Percentiles rank a stretch among this genome's conserved stretches.
phyloP scores from a whole-genome alignment of 2,113 vertebrate genomes.

The Peromyscus leucopus region DNA sequence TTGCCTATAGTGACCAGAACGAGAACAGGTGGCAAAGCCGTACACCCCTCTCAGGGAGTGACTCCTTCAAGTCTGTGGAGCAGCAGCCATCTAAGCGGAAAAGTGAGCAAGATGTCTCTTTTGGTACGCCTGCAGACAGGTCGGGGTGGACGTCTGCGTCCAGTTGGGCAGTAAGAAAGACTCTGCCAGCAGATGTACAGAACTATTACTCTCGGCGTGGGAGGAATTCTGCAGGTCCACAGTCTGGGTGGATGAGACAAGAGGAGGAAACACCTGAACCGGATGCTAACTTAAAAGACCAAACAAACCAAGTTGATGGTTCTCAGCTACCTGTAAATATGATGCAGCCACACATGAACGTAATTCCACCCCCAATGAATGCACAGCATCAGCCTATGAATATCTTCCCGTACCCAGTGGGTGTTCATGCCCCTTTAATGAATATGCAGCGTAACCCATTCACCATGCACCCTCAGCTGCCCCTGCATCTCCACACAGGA shows the following conservation, averaged over 20 bases:
- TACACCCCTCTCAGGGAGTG: slow-evolving; percentile 94
- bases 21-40: slow-evolving; percentile 94
- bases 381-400: slow-evolving; percentile 88
- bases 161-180: slow-evolving; percentile 97
- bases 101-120: slow-evolving; percentile 90
- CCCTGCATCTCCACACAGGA: slow-evolving; percentile 93
- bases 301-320: slow-evolving; percentile 89
- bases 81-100: slow-evolving; percentile 91
- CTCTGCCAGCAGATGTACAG: slow-evolving; percentile 97
- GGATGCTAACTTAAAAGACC: slow-evolving; percentile 92
- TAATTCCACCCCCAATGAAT: slow-evolving; percentile 87
- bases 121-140: slow-evolving; percentile 91
- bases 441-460: slow-evolving; percentile 92
- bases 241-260: slow-evolving; percentile 91
- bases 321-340: slow-evolving; percentile 90
- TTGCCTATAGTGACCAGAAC: slow-evolving; percentile 88
- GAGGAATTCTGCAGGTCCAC: slow-evolving; percentile 87
- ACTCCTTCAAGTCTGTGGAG: slow-evolving; percentile 92
- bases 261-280: slow-evolving; percentile 92
- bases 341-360: slow-evolving; percentile 91
- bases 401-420: slow-evolving; percentile 89
- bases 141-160: slow-evolving; percentile 98
- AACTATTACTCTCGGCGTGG: slow-evolving; percentile 98
- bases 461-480: slow-evolving; percentile 91
- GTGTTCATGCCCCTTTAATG: slow-evolving; percentile 90